phyloP scores from a whole-genome alignment of 2,797 vertebrate genomes.

The Acipenser ruthenus region DNA sequence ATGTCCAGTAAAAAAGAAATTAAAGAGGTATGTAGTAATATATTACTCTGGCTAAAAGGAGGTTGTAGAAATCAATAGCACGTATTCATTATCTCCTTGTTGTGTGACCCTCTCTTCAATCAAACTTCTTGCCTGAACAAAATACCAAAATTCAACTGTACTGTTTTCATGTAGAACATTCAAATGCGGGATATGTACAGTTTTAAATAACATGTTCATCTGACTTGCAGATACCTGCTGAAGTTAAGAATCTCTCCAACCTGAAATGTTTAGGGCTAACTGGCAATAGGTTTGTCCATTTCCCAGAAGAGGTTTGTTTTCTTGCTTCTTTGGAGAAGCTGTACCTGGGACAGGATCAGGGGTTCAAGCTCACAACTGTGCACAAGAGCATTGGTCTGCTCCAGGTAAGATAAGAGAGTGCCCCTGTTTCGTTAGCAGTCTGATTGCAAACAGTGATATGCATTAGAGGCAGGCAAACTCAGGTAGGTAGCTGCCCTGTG shows the following conservation, averaged over 20 bases:
- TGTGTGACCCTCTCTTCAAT: no score
- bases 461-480: neutral
- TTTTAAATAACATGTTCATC: neutral
- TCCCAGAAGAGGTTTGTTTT: conserved; percentile 45
- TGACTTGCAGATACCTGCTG: conserved; percentile 33
- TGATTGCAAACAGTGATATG: no score
- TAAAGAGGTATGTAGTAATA: no score
- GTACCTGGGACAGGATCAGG: conserved; percentile 48
- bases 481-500: neutral
- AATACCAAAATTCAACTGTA: neutral
- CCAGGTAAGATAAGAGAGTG: conserved; percentile 30
- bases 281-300: conserved; percentile 44
- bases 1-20: no score
- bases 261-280: conserved; percentile 46
- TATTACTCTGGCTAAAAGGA: no score
- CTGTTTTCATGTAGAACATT: neutral
- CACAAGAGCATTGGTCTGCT: conserved; percentile 39
- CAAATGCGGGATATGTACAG: neutral
- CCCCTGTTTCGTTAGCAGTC: no score
- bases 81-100: no score
- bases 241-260: conserved; percentile 34
- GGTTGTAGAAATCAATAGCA: no score
- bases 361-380: conserved; percentile 36
- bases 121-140: no score
- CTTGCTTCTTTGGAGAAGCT: conserved; percentile 43